Base-by-base conservation (phyloP, 2,797 vertebrate species). In the Gallinago nigripennis region DNA sequence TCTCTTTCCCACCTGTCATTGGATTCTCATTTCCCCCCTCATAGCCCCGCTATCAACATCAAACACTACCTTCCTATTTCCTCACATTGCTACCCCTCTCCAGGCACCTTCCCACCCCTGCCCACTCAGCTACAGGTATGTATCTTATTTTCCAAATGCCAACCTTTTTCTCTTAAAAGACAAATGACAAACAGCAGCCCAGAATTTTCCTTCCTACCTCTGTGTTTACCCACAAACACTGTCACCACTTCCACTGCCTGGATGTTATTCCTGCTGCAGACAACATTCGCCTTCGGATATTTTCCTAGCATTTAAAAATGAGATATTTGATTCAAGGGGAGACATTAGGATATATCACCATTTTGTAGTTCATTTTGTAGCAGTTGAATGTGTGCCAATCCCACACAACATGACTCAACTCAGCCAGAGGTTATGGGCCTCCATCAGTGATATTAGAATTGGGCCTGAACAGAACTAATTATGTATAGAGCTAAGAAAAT, bases 331-430 rank as follows among this genome's bases (percentile, higher is more conserved):
- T 76, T 79, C 21, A 46, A 84, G 17, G 30, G 37, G 21, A 92
- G 11, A 66, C 28, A 18, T 82, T 81, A 72, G 66, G 37, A 46
- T 78, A 10, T 46, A 77, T 50, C 39, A 80, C 35, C 2, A 50
- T 90, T 91, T 87, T 82, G 43, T 77, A 66, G 27, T 72, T 76
- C 31, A 68, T 82, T 94, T 96, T 87, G 77, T 48, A 85, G 69
- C 25, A 83, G 20, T 8, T 90, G 65, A 80, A 58, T 2, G 0
- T 75, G 35, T 86, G 27, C 68, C 50, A 43, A 2, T 91, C 39
- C 41, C 57, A 68, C 33, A 57, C 46, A 58, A 16, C 6, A 2
- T 43, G 25, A 48, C 61, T 77, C 51, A 81, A 11, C 35, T 82
- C 64, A 76, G 12, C n/a, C 3, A 14, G 71, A 77, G 31, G 25